Percentiles rank a stretch among this genome's conserved stretches.
Conservation (phyloP, 2,797 vertebrate species). For the Anas georgica region DNA sequence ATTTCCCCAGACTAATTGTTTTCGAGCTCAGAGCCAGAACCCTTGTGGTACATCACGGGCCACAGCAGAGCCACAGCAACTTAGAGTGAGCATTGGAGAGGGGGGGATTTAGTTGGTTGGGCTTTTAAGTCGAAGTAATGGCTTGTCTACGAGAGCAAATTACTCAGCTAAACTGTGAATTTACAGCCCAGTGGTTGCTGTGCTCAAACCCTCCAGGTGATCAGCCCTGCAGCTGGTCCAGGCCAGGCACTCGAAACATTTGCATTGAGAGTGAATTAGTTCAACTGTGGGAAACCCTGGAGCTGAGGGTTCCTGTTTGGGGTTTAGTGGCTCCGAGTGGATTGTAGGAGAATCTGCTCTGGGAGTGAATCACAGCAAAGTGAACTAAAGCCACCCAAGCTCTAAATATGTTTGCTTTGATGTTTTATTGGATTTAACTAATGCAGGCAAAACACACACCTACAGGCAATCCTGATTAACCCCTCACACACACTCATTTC, state of each 20-base stretch:
- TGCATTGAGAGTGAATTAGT: background rate
- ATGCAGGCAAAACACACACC: background rate
- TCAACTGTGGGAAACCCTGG: background rate
- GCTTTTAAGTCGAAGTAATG: background rate
- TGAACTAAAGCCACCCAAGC: background rate
- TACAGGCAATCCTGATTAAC: background rate
- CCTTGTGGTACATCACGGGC: background rate
- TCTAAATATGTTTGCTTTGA: rapidly evolving
- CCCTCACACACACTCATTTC: rapidly evolving
- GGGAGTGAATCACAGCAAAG: background rate
- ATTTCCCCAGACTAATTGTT: constrained; percentile 45
- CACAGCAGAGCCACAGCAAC: background rate
- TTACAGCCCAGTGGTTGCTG: background rate
- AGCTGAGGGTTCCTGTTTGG: background rate
- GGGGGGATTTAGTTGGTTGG: background rate
- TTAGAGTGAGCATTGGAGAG: background rate
- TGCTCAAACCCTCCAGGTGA: background rate
- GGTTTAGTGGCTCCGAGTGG: background rate
- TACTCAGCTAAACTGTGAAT: constrained; percentile 1
- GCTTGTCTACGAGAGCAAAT: background rate
- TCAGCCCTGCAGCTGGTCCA: background rate
- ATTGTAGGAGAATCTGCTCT: background rate
- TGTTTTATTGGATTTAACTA: background rate
- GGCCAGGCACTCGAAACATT: background rate
- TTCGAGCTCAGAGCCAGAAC: background rate